phyloP scores from a whole-genome alignment of 1,140 invertebrate species.

The Drosophila quadrilineata region DNA sequence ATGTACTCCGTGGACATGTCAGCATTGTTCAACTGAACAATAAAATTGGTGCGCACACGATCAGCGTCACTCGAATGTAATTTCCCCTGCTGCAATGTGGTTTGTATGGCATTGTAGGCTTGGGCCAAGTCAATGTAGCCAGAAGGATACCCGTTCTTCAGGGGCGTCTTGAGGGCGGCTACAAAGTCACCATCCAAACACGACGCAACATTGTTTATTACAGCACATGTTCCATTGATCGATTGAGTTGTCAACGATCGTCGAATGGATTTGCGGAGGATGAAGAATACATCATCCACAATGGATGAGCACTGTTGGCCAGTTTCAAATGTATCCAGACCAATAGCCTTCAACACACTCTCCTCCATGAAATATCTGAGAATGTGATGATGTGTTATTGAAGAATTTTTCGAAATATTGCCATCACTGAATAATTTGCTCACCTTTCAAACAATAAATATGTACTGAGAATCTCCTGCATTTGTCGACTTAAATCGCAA shows the following conservation, averaged over 20 bases:
- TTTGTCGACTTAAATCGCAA: constrained; percentile 90
- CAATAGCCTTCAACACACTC: constrained; percentile 96
- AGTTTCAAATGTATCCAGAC: constrained; percentile 89
- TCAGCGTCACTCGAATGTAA: constrained; percentile 91
- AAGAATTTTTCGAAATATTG: background rate
- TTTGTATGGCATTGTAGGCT: constrained; percentile 90
- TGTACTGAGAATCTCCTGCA: constrained; percentile 94
- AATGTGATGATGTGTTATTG: background rate
- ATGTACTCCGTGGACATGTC: constrained; percentile 95
- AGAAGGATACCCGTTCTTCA: constrained; percentile 92
- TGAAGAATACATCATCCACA: constrained; percentile 99
- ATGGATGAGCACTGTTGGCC: constrained; percentile 93
- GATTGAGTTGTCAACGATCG: constrained; percentile 94
- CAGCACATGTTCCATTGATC: constrained; percentile 97
- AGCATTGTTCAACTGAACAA: constrained; percentile 93
- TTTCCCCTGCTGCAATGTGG: constrained; percentile 91
- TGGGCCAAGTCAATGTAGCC: constrained; percentile 92
- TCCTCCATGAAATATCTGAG: constrained; percentile 95
- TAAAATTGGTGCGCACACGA: constrained; percentile 83
- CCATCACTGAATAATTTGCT: background rate
- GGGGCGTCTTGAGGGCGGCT: constrained; percentile 87
- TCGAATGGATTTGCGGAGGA: constrained; percentile 97
- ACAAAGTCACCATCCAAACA: constrained; percentile 94
- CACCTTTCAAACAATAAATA: constrained; percentile 96
- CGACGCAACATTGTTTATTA: constrained; percentile 96